phyloP scores from a whole-genome alignment of 2,113 vertebrate species.

The Pedetes capensis region DNA sequence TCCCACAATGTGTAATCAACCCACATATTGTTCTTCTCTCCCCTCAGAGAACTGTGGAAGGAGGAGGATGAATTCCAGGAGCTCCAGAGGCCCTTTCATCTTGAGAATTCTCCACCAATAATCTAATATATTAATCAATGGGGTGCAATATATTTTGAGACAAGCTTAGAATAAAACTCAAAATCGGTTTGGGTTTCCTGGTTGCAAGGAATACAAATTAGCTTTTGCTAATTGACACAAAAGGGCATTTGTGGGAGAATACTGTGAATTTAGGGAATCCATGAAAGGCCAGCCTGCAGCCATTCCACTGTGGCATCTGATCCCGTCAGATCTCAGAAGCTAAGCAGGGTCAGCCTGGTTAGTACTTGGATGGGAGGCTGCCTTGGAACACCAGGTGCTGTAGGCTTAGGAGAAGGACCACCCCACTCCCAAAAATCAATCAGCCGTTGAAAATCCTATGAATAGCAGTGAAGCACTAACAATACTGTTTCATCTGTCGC shows the following conservation, averaged over 20 bases:
- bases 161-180: neutral
- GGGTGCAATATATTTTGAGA: neutral
- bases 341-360: no score
- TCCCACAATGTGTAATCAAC: neutral
- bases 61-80: neutral
- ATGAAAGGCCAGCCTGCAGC: neutral
- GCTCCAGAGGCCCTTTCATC: neutral
- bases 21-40: neutral
- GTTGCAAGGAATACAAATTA: neutral
- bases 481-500: no score
- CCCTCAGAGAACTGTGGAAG: neutral
- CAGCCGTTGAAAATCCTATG: no score
- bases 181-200: neutral
- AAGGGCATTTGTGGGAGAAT: neutral
- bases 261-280: neutral
- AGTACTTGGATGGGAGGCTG: no score
- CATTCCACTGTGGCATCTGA: no score
- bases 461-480: no score
- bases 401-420: no score
- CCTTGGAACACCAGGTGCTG: no score
- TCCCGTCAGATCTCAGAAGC: no score
- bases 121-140: neutral
- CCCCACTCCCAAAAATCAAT: no score
- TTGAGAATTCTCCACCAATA: neutral
- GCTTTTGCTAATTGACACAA: neutral